Conservation (phyloP, 2,113 vertebrate genomes). For the Greenwoodochromis staneri region DNA sequence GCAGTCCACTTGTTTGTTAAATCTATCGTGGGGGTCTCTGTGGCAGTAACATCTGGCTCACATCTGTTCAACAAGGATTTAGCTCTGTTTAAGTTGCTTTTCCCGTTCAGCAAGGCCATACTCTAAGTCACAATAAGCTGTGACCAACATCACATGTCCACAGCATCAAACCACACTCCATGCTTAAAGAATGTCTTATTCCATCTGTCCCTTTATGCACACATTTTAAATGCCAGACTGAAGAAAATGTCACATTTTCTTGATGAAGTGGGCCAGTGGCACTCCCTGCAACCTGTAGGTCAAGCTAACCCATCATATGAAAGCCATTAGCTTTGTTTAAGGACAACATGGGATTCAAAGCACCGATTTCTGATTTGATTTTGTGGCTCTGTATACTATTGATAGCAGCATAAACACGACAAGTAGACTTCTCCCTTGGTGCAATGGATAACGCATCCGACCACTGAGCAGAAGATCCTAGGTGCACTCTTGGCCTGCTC, state of each 20-base stretch:
- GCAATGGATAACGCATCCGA: not conserved
- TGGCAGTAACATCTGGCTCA: slow-evolving; percentile 67
- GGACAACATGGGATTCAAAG: not conserved
- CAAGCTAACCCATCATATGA: not conserved
- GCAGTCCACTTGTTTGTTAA: slow-evolving; percentile 24
- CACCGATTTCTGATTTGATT: not conserved
- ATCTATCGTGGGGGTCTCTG: slow-evolving; percentile 53
- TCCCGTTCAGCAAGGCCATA: slow-evolving; percentile 39
- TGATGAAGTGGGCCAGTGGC: not conserved
- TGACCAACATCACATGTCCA: slow-evolving; percentile 40
- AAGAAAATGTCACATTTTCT: not conserved
- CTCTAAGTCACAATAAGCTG: slow-evolving; percentile 56
- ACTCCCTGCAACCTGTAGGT: not conserved
- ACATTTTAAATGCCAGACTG: not conserved
- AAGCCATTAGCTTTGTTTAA: not conserved
- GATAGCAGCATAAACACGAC: not conserved
- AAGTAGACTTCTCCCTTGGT: not conserved
- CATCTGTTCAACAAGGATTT: slow-evolving; percentile 71
- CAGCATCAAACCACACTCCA: not conserved
- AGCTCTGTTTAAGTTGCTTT: slow-evolving; percentile 67
- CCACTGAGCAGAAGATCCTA: not conserved
- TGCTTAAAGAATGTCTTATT: not conserved
- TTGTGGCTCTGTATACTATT: not conserved
- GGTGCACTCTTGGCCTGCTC: not conserved
- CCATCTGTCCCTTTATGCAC: not conserved